These are phyloP conservation scores for Anguilla rostrata DNA, from an alignment of 2,113 vertebrate species.

Conservation along the genomic window DNA sequence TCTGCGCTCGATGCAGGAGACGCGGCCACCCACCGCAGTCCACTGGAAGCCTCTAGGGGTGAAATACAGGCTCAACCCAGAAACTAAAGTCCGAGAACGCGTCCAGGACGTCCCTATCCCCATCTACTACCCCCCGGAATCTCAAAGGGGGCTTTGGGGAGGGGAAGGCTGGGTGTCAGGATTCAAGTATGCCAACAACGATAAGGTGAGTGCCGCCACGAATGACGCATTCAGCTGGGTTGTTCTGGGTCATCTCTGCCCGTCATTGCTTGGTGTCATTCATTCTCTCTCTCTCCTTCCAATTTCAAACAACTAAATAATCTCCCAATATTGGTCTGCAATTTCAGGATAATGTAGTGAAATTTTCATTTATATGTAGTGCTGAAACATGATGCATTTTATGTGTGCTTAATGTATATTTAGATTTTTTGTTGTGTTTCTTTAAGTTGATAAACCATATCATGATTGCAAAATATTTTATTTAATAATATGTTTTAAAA, in stretches of 20 bases:
- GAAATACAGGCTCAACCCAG: constrained; percentile 68
- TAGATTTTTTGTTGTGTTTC: too few species aligned
- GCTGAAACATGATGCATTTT: not conserved
- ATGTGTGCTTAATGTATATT: not conserved
- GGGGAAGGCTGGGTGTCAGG: constrained; percentile 88
- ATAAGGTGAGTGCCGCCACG: constrained; percentile 77
- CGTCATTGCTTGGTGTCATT: too few species aligned
- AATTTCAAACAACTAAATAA: too few species aligned
- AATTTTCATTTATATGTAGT: not conserved
- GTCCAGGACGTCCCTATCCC: constrained; percentile 87
- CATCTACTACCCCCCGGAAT: constrained; percentile 74
- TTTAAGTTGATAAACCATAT: too few species aligned
- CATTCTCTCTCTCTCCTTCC: too few species aligned
- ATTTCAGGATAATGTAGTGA: not conserved
- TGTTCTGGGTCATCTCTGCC: not conserved
- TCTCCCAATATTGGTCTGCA: too few species aligned
- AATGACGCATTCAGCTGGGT: not conserved
- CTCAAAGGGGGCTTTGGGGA: constrained; percentile 86
- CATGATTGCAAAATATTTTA: too few species aligned
- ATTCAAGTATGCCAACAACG: constrained; percentile 76
- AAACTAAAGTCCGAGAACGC: constrained; percentile 74
- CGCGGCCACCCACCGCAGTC: constrained; percentile 68
- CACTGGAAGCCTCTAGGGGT: constrained; percentile 81
- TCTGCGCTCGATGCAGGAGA: constrained; percentile 68
- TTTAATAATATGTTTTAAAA: too few species aligned